Evolutionary conservation across 2,113 vertebrate species (phyloP).

Genomic region (Pomatostomus ruficeps): DNA sequence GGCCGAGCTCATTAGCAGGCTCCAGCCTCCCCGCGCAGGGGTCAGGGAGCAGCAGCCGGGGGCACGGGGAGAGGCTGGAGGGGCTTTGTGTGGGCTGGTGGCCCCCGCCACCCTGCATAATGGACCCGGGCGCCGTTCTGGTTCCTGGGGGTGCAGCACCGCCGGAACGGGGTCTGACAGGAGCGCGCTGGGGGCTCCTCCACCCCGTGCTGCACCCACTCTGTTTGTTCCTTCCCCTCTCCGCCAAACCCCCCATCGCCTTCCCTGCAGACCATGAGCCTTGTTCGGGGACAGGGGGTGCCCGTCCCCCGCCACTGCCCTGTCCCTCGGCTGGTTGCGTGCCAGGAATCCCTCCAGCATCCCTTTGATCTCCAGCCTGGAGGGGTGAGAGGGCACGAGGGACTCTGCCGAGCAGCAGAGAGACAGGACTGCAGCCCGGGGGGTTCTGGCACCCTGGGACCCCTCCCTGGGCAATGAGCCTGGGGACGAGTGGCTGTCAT

Average conservation of each 20-base stretch:
- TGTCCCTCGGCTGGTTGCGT: background rate
- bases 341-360: background rate
- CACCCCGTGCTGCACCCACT: background rate
- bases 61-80: background rate
- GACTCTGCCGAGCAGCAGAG: background rate
- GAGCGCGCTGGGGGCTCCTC: background rate
- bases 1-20: background rate
- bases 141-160: background rate
- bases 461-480: background rate
- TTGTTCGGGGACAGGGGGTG: background rate
- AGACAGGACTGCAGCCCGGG: background rate
- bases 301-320: background rate
- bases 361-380: background rate
- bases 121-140: accelerated
- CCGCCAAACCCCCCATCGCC: accelerated
- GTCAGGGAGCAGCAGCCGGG: conserved; percentile 13
- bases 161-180: background rate
- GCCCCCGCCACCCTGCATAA: accelerated
- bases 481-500: background rate
- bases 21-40: background rate
- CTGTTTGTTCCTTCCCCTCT: background rate
- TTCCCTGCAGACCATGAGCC: background rate
- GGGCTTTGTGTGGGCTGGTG: background rate
- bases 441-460: background rate
- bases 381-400: background rate